phyloP scores from a whole-genome alignment of 2,888 invertebrate species.

The Gnatocerus cornutus region DNA sequence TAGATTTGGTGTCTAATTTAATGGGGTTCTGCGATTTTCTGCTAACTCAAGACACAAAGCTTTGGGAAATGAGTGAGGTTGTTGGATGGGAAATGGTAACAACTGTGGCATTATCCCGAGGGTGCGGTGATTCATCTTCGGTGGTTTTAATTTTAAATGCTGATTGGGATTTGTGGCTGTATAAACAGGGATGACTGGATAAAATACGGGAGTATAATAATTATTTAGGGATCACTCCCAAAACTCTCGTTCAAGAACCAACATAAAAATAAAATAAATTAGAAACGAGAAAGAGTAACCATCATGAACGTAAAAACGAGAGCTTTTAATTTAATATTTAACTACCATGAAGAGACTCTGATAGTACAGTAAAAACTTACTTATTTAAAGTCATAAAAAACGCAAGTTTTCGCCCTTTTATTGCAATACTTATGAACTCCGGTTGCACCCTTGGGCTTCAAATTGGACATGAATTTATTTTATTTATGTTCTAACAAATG shows the following conservation, averaged over 20 bases:
- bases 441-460: constrained; percentile 12
- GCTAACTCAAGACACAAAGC: constrained; percentile 18
- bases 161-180: neutral
- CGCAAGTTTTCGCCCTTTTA: constrained; percentile 1
- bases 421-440: constrained; percentile 3
- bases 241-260: too few relatives aligned
- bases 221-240: neutral
- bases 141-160: constrained; percentile 1
- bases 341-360: neutral
- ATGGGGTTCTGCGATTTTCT: constrained; percentile 13
- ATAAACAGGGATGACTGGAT: neutral
- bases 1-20: constrained; percentile 45
- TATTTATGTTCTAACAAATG: constrained; percentile 27
- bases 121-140: constrained; percentile 11
- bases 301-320: too few relatives aligned
- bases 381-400: constrained; percentile 9
- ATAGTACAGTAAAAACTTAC: neutral
- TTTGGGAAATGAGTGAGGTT: constrained; percentile 10
- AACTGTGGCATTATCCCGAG: constrained; percentile 20
- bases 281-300: too few relatives aligned
- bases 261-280: too few relatives aligned
- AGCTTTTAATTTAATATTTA: too few relatives aligned
- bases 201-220: neutral
- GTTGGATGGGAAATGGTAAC: neutral
- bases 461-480: constrained; percentile 19